Base-by-base conservation (phyloP, 2,797 vertebrate species). In the Protosalanx chinensis region DNA sequence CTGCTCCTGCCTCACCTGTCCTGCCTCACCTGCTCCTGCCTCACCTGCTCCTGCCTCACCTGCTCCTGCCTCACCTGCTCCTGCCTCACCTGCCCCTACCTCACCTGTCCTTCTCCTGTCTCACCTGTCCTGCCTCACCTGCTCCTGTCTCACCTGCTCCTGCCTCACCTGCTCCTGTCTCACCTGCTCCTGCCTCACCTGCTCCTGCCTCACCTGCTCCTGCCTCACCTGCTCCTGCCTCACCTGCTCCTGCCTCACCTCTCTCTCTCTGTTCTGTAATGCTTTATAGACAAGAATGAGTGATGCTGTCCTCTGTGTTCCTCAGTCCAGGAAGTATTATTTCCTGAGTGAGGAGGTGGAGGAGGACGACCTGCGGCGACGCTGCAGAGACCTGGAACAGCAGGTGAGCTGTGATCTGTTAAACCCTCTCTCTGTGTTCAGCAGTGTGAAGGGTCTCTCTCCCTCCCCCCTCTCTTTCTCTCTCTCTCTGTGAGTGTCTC, bases 251-350 rank as follows among this genome's bases (percentile, higher is more conserved):
- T n/a, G n/a, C n/a, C n/a, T n/a, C n/a, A n/a, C n/a, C n/a, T 8
- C 37, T 41, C 6, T 27, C 41, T 71, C 27, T 56, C 56, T 13
- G 8, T 41, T 41, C 2, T 8, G 10, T 67, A 29, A 33, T 30
- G 29, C 30, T 41, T 70, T 61, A 20, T 35, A 6, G 59, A 79
- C 72, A 64, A 70, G 23, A 74, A 32, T 8, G 37, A 41, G 37
- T 41, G 37, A 41, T 75, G 18, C 68, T 51, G 66, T 32, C 77
- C 29, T 35, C 7, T 20, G 10, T 10, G 71, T 72, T 49, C 51
- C 83, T 3, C 85, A 97, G 96, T 96, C 95, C 49, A 93, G 95
- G 73, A 96, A 95, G 85, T 97, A 97, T 88, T 96, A 97, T 71
- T 97, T 96, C 77, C 88, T 97, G 35, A 97, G 95, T 6, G 94